These are phyloP conservation scores for Spizaetus ornatus DNA, from an alignment of 2,113 vertebrate genomes.

Conservation along the genomic window DNA sequence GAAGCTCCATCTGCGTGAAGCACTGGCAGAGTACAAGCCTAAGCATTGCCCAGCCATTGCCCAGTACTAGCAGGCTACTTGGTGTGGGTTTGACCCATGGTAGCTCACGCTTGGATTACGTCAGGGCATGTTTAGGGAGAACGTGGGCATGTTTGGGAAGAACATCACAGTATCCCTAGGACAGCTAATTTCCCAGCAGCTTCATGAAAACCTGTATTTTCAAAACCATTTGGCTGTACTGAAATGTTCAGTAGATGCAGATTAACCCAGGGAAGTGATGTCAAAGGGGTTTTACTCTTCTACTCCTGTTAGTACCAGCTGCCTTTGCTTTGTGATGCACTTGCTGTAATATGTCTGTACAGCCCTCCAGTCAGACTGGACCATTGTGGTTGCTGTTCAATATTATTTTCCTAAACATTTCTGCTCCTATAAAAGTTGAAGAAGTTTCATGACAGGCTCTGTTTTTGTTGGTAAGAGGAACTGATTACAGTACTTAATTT, in stretches of 20 bases:
- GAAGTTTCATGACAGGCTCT: background rate
- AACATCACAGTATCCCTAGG: background rate
- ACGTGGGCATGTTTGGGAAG: background rate
- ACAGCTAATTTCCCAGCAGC: background rate
- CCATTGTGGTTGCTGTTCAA: background rate
- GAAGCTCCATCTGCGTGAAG: no score
- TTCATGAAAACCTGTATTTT: background rate
- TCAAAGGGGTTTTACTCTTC: background rate
- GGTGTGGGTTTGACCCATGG: background rate
- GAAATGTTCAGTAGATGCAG: background rate
- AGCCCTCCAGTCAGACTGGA: background rate
- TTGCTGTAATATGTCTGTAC: background rate
- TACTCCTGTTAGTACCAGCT: background rate
- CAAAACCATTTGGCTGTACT: background rate
- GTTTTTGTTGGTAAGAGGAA: background rate
- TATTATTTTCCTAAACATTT: background rate
- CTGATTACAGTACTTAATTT: background rate
- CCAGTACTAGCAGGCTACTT: background rate
- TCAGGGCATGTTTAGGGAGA: background rate
- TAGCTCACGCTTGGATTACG: background rate
- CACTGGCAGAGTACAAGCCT: background rate
- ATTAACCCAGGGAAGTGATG: rapidly evolving
- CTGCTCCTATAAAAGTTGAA: background rate
- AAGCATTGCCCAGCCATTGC: background rate
- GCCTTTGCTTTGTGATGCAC: background rate